Percentiles rank a stretch among this genome's conserved stretches.
phyloP scores from a whole-genome alignment of 2,888 invertebrate genomes.

The Ceraclea dissimilis region DNA sequence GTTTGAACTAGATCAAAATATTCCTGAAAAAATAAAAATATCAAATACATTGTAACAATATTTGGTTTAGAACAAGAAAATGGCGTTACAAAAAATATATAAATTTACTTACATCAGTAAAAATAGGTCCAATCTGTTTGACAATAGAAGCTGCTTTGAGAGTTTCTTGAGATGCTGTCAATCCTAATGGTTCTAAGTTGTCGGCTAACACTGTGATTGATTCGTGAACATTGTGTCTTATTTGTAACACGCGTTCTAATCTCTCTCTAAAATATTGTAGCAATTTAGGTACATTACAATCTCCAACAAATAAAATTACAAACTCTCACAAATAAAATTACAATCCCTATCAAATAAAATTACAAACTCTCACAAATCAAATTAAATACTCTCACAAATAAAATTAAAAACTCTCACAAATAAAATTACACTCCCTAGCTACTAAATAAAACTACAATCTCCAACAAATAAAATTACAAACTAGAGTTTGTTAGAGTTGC shows the following conservation, averaged over 20 bases:
- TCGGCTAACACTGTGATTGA: slow-evolving; percentile 60
- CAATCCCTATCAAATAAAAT: too few species aligned
- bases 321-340: too few species aligned
- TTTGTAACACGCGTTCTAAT: slow-evolving; percentile 56
- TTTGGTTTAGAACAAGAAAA: background rate
- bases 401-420: too few species aligned
- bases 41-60: background rate
- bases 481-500: too few species aligned
- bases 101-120: slow-evolving; percentile 45
- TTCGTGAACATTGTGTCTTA: slow-evolving; percentile 67
- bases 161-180: slow-evolving; percentile 46
- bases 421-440: too few species aligned
- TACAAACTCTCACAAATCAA: too few species aligned
- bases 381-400: too few species aligned
- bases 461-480: too few species aligned
- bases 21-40: slow-evolving; percentile 45
- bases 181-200: slow-evolving; percentile 48
- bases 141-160: slow-evolving; percentile 35
- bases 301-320: too few species aligned
- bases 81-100: background rate
- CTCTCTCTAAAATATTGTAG: slow-evolving; percentile 51
- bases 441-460: too few species aligned
- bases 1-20: slow-evolving; percentile 61
- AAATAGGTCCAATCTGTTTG: slow-evolving; percentile 35
- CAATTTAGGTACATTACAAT: too few species aligned